Evolutionary conservation across 2,888 invertebrate species (phyloP), one percentile per base, ranked within the genome.

Genomic region (Acanthosepion lycidas): DNA sequence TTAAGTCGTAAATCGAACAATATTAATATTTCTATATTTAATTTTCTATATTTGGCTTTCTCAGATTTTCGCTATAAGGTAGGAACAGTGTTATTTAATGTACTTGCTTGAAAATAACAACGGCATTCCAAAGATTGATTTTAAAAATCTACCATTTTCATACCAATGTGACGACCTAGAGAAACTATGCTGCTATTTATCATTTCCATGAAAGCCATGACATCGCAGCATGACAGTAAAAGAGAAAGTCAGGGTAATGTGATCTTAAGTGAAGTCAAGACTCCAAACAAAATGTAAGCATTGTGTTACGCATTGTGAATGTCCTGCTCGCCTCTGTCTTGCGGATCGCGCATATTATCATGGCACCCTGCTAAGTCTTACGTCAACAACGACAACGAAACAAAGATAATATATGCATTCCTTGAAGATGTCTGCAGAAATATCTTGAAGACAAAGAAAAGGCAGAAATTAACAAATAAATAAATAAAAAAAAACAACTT

Each of bases 351-450:
- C 78, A 78, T 78, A 78, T 78, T 78, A 78, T n/a, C n/a, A n/a
- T 12, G 78, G 78, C 78, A 78, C 78, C 78, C 78, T 78, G 18
- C 78, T n/a, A 15, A n/a, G 78, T n/a, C 78, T 78, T 78, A n/a
- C 78, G 78, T n/a, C 12, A n/a, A 26, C 28, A 8, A n/a, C 12
- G 15, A n/a, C 78, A 9, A 78, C 78, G n/a, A 33, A 78, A 78
- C 78, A 78, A 78, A 78, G 78, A 78, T 78, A 78, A 78, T 78
- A 15, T n/a, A 78, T n/a, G 78, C 78, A 78, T 78, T 78, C 78
- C n/a, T 78, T 33, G n/a, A 78, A n/a, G n/a, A 78, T 78, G 78
- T 78, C 78, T 33, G 33, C 78, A 78, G 78, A 78, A 12, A 78
- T 59, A 59, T 59, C 59, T 59, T 23, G 26, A 78, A 78, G 78